Percentiles rank a stretch among this genome's conserved stretches.
phyloP scores from a whole-genome alignment of 2,797 vertebrate genomes.

The Acestrorhynchus altus region DNA sequence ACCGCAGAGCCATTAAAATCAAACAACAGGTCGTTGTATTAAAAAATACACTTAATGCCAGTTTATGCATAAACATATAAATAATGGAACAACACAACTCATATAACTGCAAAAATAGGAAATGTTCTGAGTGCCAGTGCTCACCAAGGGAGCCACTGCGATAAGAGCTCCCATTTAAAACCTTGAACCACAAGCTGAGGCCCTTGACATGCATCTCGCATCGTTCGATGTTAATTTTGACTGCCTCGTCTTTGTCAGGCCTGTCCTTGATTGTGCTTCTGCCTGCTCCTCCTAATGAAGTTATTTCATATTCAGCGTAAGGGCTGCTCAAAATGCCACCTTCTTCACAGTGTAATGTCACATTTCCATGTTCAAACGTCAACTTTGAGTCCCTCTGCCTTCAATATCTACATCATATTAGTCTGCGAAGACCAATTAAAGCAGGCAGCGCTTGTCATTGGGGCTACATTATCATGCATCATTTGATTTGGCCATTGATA shows the following conservation, averaged over 20 bases:
- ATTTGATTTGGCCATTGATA: conserved; percentile 61
- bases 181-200: background rate
- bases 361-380: conserved; percentile 77
- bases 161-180: background rate
- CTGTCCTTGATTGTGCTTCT: conserved; percentile 52
- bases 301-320: conserved; percentile 70
- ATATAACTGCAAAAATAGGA: background rate
- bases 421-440: conserved; percentile 74
- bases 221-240: conserved; percentile 56
- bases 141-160: background rate
- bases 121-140: background rate
- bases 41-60: too few species aligned
- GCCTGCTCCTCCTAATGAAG: conserved; percentile 76
- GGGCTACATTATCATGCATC: conserved; percentile 65
- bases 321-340: conserved; percentile 73
- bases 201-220: background rate
- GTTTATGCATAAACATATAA: too few species aligned
- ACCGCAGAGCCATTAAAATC: too few species aligned
- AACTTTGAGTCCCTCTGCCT: conserved; percentile 56
- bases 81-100: too few species aligned
- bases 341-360: conserved; percentile 74
- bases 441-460: conserved; percentile 64
- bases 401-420: conserved; percentile 61
- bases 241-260: conserved; percentile 52
- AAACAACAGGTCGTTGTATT: too few species aligned